Conservation (phyloP, 2,888 invertebrate genomes). For the Aradus depressus region DNA sequence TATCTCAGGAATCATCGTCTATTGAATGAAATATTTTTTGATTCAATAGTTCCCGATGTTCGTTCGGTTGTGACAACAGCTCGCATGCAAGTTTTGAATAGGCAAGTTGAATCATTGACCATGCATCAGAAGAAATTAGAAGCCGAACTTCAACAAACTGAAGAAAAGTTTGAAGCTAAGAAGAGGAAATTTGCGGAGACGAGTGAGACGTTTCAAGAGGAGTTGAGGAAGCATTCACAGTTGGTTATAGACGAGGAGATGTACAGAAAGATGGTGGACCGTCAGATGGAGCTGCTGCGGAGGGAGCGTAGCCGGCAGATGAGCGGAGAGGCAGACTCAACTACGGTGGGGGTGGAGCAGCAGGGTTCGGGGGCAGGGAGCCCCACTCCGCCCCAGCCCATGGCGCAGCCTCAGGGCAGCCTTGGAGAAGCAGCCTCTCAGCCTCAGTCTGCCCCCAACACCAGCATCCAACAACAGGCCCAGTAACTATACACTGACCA, state of each 20-base stretch:
- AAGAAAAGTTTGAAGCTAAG: conserved; percentile 91
- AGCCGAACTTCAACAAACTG: conserved; percentile 87
- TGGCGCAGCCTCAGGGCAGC: no score
- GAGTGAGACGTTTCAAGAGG: conserved; percentile 85
- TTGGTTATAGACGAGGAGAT: conserved; percentile 85
- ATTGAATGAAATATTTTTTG: conserved; percentile 95
- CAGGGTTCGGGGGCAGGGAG: no score
- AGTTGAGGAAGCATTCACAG: conserved; percentile 87
- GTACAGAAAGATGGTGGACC: conserved; percentile 80
- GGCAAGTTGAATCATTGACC: conserved; percentile 89
- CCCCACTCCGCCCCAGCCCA: no score
- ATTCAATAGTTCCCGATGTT: conserved; percentile 94
- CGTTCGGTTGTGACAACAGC: conserved; percentile 91
- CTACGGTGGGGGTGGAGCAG: no score
- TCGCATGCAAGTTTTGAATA: conserved; percentile 83
- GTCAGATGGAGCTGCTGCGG: conserved; percentile 56
- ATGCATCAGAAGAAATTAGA: conserved; percentile 97
- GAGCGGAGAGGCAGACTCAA: no score
- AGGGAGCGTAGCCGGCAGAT: conserved; percentile 29
- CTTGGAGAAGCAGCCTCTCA: no score
- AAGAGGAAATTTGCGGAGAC: conserved; percentile 89
- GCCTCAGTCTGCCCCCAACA: no score
- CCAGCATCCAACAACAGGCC: no score
- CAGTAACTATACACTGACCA: no score
- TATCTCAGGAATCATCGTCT: conserved; percentile 91